Evolutionary conservation across 2,113 vertebrate species (phyloP).

Genomic region (Phodopus roborovskii): DNA sequence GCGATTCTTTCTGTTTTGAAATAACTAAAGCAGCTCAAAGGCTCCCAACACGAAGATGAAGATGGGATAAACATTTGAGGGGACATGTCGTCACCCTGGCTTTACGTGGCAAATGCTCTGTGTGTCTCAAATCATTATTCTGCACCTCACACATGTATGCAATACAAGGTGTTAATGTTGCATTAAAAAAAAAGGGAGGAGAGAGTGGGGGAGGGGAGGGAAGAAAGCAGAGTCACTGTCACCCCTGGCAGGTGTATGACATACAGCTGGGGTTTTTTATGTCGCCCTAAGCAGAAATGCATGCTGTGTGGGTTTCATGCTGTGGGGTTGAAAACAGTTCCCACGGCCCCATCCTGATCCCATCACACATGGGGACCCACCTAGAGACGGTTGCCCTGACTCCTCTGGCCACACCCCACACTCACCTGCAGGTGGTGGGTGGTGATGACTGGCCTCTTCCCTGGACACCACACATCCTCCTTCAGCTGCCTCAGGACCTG

Average conservation of each 20-base stretch:
- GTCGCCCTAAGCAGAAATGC: rapidly evolving
- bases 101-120: neutral
- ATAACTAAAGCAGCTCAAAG: neutral
- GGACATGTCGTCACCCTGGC: neutral
- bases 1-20: neutral
- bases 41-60: rapidly evolving
- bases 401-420: rapidly evolving
- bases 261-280: no score
- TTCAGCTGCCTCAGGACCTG: conserved; percentile 89
- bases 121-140: neutral
- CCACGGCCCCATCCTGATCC: neutral
- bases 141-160: neutral
- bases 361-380: rapidly evolving
- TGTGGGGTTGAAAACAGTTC: no score
- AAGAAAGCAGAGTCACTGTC: neutral
- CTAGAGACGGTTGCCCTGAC: neutral
- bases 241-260: no score
- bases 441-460: conserved; percentile 88
- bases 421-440: conserved; percentile 91
- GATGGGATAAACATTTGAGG: neutral
- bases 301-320: rapidly evolving
- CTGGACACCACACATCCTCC: conserved; percentile 91
- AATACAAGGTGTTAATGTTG: neutral
- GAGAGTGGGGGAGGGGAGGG: rapidly evolving
- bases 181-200: no score